phyloP scores from a whole-genome alignment of 2,113 vertebrate species.

The Sinosuthora webbiana region DNA sequence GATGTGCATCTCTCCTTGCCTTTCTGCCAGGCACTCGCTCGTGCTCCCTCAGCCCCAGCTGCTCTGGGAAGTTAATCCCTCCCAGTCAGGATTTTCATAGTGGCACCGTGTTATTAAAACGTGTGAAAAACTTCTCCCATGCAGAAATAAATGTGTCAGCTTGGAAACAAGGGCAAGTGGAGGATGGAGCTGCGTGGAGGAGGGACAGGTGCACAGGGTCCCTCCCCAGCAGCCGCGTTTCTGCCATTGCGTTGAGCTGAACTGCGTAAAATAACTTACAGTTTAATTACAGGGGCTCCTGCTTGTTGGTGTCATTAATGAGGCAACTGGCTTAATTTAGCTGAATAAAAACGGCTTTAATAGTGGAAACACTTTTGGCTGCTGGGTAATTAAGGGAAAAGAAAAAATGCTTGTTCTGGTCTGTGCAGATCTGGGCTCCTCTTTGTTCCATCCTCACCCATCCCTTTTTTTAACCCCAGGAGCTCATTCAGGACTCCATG shows the following conservation, averaged over 20 bases:
- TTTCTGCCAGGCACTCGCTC: not conserved
- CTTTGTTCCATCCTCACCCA: not conserved
- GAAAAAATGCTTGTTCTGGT: conserved; percentile 35
- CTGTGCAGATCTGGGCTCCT: rapidly evolving
- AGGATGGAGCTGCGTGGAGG: not conserved
- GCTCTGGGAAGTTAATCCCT: not conserved
- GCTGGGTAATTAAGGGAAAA: conserved; percentile 66
- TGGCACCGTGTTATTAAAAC: conserved; percentile 50
- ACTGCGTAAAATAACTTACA: conserved; percentile 62
- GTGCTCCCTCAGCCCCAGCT: not conserved
- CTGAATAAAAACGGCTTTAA: conserved; percentile 74
- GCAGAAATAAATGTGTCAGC: conserved; percentile 37
- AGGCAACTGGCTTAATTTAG: conserved; percentile 77
- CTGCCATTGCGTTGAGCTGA: conserved; percentile 7
- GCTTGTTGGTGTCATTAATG: conserved; percentile 77
- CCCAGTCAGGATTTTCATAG: not conserved
- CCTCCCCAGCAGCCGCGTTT: not conserved
- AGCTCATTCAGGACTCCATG: not conserved
- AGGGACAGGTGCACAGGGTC: not conserved
- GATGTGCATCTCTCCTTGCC: not conserved
- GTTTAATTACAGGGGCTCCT: conserved; percentile 79
- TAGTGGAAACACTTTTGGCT: conserved; percentile 58
- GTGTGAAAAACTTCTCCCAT: conserved; percentile 31
- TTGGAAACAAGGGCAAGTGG: conserved; percentile 4
- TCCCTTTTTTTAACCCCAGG: not conserved